Evolutionary conservation across 2,797 vertebrate species (phyloP).

Genomic region (Eospalax fontanierii): DNA sequence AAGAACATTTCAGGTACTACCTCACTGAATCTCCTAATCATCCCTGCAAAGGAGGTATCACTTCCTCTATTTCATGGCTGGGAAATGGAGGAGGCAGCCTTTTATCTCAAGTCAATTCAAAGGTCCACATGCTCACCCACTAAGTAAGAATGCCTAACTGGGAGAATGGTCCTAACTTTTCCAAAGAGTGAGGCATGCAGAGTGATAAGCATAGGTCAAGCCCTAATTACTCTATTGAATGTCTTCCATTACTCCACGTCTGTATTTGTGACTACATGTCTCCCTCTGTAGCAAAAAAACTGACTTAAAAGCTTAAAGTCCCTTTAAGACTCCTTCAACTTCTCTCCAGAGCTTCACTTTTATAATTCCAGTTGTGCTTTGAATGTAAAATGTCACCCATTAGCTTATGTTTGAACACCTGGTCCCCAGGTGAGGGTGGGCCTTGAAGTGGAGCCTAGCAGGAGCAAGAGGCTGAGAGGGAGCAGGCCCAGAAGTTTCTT

Average conservation of each 20-base stretch:
- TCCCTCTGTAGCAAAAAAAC: conserved; percentile 1
- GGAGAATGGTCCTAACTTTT: background rate
- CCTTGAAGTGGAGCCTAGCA: background rate
- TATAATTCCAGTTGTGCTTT: background rate
- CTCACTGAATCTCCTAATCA: conserved; percentile 34
- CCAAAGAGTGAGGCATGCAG: background rate
- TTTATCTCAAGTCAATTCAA: background rate
- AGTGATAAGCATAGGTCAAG: background rate
- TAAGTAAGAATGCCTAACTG: background rate
- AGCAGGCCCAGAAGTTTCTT: background rate
- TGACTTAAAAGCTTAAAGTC: background rate
- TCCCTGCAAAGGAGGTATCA: background rate
- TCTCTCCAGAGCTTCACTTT: conserved; percentile 18
- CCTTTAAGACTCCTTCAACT: background rate
- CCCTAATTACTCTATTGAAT: background rate
- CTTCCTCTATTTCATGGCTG: background rate
- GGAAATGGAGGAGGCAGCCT: background rate
- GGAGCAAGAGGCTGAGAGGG: background rate
- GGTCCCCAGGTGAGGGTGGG: background rate
- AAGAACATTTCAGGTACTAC: conserved; percentile 28
- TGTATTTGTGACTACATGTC: background rate
- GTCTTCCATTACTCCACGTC: background rate
- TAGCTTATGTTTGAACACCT: background rate
- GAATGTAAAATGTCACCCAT: background rate
- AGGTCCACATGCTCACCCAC: background rate